Conservation (phyloP, 1,140 invertebrate genomes). For the Pseudachorutes palmiensis region DNA sequence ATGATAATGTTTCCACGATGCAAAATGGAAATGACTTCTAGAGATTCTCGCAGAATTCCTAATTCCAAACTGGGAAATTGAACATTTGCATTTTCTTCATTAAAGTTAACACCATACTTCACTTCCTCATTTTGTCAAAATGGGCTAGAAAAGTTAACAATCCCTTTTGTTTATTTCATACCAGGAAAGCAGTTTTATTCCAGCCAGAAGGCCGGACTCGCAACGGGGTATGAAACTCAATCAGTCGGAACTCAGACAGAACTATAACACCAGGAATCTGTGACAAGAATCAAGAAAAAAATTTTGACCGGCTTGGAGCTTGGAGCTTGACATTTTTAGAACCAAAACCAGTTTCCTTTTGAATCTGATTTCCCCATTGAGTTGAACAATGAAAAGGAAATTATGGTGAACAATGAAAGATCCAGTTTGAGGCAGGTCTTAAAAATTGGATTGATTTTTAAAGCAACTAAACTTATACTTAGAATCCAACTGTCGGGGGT, state of each 20-base stretch:
- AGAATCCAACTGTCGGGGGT: neutral
- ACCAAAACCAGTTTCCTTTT: slow-evolving; percentile 7
- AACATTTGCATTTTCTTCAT: no score
- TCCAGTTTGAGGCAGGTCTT: neutral
- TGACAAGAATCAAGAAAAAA: no score
- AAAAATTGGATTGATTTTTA: slow-evolving; percentile 9
- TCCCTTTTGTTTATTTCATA: neutral
- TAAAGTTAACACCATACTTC: no score
- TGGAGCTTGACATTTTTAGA: neutral
- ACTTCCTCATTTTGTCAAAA: no score
- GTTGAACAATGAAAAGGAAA: neutral
- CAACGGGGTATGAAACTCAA: neutral
- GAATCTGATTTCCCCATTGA: neutral
- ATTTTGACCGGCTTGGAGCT: neutral
- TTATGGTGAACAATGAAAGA: neutral
- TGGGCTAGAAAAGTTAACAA: no score
- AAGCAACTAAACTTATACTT: neutral
- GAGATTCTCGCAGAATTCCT: no score
- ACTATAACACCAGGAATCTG: no score
- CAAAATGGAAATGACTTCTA: no score
- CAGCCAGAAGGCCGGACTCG: neutral
- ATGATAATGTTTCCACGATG: no score
- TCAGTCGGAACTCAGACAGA: no score
- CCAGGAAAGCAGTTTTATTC: neutral
- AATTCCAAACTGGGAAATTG: no score